Evolutionary conservation across 2,888 invertebrate species (phyloP), one percentile per base, ranked within the genome.

Genomic region (Cordilura impudica): DNA sequence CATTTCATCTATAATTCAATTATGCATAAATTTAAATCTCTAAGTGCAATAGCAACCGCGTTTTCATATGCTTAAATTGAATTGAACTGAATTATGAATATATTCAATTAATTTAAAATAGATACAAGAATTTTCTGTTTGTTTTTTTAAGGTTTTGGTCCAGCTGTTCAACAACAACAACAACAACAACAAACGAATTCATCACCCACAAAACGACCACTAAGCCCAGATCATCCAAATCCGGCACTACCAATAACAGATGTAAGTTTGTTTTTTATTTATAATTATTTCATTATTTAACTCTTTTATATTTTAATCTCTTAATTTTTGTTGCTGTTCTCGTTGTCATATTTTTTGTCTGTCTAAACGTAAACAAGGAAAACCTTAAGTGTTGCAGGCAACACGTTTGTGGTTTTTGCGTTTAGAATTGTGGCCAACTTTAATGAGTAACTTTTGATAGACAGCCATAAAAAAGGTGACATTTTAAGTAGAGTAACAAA

Each of bases 171-270:
- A n/a, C n/a, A n/a, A n/a, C 51, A 53, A 54, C 77, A 53, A n/a
- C 53, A 65, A 35, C 65, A 66, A 66, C 71, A 74, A 61, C 78
- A 79, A 75, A 53, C 56, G 45, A 79, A 75, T 61, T 72, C 91
- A 77, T 91, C 91, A 51, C 92, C 92, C 70, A 92, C 91, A 47
- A 91, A 92, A 83, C 89, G 92, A 81, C 91, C 92, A 29, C 88
- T 91, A 81, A 93, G 92, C 71, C 93, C 93, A 31, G 93, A 93
- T 87, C 92, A 92, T 84, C 92, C 93, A 10, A 93, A 93, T 90
- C 93, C 94, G 77, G 92, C 93, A 49, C 91, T 93, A 86, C 92
- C 93, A 80, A 93, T 94, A 83, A 93, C 93, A 47, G 93, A 93
- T 89, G 92, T 92, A 88, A 90, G 10, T 21, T 45, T 72, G 35